These are phyloP conservation scores for Machimus rusticus DNA, from an alignment of 2,888 invertebrate genomes.

Conservation along the genomic window DNA sequence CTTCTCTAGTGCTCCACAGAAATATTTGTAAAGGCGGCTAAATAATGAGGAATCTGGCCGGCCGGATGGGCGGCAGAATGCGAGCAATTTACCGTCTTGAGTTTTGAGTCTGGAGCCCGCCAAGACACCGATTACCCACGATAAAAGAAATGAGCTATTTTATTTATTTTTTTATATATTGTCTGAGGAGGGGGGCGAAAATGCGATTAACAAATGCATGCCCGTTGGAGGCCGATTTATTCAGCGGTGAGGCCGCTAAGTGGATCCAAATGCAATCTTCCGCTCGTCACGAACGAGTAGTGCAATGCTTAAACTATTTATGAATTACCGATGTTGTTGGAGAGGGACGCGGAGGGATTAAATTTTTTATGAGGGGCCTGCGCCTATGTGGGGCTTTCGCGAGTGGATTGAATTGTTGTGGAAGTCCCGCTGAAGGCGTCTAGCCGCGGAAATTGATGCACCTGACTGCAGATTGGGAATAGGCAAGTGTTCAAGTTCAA, in stretches of 20 bases:
- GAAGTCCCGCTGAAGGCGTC: background rate
- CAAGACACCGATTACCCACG: background rate
- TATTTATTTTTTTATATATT: background rate
- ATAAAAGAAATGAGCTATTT: background rate
- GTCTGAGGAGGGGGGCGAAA: background rate
- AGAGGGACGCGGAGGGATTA: background rate
- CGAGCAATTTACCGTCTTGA: background rate
- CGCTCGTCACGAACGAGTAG: background rate
- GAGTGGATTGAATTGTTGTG: background rate
- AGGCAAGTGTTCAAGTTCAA: background rate
- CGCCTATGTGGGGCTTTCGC: background rate
- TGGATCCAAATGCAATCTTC: background rate
- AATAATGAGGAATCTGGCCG: background rate
- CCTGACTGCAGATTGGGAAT: background rate
- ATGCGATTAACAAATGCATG: background rate
- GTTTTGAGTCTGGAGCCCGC: background rate
- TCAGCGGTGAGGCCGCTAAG: background rate
- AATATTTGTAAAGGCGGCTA: background rate
- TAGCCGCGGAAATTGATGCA: background rate
- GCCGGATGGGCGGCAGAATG: background rate
- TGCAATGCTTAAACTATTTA: background rate
- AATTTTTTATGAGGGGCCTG: background rate
- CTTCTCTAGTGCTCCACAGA: background rate
- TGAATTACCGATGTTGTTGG: background rate
- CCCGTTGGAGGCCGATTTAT: background rate